Evolutionary conservation across 2,888 invertebrate genomes (phyloP).

Genomic region (Xestia rhomboidea): DNA sequence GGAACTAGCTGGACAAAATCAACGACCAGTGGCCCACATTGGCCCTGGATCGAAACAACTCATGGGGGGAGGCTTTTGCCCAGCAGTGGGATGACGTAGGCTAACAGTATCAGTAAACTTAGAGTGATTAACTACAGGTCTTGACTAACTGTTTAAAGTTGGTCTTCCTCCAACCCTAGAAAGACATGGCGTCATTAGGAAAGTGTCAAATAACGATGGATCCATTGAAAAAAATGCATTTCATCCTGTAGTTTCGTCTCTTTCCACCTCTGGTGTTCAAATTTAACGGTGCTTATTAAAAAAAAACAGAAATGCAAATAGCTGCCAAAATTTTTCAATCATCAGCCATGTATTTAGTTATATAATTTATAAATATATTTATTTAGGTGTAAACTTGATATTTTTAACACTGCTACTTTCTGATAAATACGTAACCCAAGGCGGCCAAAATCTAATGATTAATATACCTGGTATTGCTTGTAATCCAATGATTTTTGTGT

Average conservation of each 20-base stretch:
- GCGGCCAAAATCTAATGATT: neutral
- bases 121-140: too few species aligned
- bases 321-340: neutral
- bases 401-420: neutral
- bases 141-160: too few species aligned
- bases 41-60: too few species aligned
- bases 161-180: too few species aligned
- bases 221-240: neutral
- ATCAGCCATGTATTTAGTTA: neutral
- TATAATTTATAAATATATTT: too few species aligned
- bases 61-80: too few species aligned
- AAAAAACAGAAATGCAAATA: neutral
- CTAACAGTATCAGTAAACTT: too few species aligned
- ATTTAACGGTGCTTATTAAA: neutral
- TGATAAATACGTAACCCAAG: neutral
- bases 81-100: too few species aligned
- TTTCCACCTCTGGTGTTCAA: neutral
- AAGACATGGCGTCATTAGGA: too few species aligned
- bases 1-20: too few species aligned
- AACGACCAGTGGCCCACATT: too few species aligned
- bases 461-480: neutral
- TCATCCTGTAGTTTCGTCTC: neutral
- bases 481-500: conserved; percentile 30
- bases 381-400: neutral
- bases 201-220: too few species aligned